phyloP scores from a whole-genome alignment of 1,140 invertebrate species.

The Periplaneta americana region DNA sequence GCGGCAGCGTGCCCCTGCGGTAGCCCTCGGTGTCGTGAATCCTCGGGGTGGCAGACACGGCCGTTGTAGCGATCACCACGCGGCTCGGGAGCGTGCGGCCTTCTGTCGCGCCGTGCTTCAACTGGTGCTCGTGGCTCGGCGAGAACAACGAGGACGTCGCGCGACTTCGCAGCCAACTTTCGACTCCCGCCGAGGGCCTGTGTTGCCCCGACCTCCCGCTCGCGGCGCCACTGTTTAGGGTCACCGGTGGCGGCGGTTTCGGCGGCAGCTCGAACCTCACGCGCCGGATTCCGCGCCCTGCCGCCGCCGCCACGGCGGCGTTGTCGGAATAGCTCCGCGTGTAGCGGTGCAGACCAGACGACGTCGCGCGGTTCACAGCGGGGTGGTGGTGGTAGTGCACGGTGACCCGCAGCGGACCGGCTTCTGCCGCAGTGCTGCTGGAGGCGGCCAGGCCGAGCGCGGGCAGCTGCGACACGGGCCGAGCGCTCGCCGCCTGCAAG shows the following conservation, averaged over 20 bases:
- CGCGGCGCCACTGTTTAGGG: neutral
- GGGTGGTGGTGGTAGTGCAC: constrained; percentile 3
- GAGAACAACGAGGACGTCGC: neutral
- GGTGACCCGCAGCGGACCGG: neutral
- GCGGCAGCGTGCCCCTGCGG: constrained; percentile 36
- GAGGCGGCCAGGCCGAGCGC: neutral
- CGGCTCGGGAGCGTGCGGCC: neutral
- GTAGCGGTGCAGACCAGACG: neutral
- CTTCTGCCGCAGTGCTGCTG: neutral
- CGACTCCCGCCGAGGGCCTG: constrained; percentile 6
- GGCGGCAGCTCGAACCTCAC: constrained; percentile 13
- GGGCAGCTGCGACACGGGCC: neutral
- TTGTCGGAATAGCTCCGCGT: neutral
- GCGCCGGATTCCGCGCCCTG: neutral
- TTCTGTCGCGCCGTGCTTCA: neutral
- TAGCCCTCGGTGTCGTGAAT: constrained; percentile 34
- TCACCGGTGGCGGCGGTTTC: neutral
- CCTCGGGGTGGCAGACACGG: constrained; percentile 21
- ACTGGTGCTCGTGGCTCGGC: neutral
- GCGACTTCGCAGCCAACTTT: constrained; percentile 15
- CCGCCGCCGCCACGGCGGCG: neutral
- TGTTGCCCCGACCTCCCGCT: neutral
- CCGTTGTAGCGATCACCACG: neutral
- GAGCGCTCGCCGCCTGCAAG: neutral
- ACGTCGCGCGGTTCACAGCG: neutral